A percentile compares a stretch with the other conserved stretches of the same genome.
phyloP scores from a whole-genome alignment of 2,888 invertebrate species.

The Agonopterix arenella region DNA sequence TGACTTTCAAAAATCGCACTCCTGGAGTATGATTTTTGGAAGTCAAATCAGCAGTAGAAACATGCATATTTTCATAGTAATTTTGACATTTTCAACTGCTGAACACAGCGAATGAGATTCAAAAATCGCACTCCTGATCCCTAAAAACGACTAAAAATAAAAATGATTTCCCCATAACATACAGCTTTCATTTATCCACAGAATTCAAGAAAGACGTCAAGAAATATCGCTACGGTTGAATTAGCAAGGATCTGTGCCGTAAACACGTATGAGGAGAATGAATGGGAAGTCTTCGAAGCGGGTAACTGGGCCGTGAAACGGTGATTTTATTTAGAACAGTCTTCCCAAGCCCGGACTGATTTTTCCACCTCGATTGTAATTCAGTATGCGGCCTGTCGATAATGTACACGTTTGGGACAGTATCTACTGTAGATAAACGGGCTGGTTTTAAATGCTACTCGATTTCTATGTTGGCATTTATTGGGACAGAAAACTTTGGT shows the following conservation, averaged over 20 bases:
- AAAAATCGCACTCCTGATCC: too few relatives aligned
- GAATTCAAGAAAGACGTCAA: slow-evolving; percentile 11
- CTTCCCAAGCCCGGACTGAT: slow-evolving; percentile 29
- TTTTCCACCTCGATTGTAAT: slow-evolving; percentile 39
- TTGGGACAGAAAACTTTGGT: too few relatives aligned
- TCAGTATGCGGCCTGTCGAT: slow-evolving; percentile 9
- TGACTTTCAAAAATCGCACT: too few relatives aligned
- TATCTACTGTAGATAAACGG: not conserved
- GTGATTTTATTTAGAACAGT: slow-evolving; percentile 49
- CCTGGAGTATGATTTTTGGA: too few relatives aligned
- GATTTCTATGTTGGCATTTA: too few relatives aligned
- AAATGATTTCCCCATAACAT: not conserved
- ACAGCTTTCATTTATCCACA: too few relatives aligned
- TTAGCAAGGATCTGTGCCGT: slow-evolving; percentile 22
- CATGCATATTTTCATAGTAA: too few relatives aligned
- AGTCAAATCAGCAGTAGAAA: too few relatives aligned
- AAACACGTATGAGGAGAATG: slow-evolving; percentile 39
- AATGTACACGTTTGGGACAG: not conserved
- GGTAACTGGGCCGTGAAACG: slow-evolving; percentile 47
- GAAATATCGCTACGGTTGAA: slow-evolving; percentile 16
- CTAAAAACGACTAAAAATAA: not conserved
- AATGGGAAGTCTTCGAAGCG: slow-evolving; percentile 40
- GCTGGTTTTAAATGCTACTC: not conserved
- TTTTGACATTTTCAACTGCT: too few relatives aligned
- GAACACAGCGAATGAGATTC: too few relatives aligned